Conservation (phyloP, 2,888 invertebrate species). For the Antheraea yamamai region DNA sequence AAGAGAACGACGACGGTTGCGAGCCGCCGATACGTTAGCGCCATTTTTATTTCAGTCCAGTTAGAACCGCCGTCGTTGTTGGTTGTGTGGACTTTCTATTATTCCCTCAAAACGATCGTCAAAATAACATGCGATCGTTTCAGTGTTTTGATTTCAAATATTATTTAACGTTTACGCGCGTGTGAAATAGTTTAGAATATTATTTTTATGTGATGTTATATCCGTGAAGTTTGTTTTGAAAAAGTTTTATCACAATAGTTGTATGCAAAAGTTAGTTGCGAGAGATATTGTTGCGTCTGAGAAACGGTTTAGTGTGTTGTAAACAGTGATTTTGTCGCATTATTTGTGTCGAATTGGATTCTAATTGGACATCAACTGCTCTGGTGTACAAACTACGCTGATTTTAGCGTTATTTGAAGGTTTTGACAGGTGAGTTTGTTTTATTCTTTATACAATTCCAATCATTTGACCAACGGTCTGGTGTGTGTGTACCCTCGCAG, state of each 20-base stretch:
- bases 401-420: constrained; percentile 6
- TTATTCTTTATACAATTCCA: neutral
- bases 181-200: constrained; percentile 33
- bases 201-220: constrained; percentile 31
- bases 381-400: constrained; percentile 18
- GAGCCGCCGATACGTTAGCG: constrained; percentile 32
- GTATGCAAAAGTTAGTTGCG: constrained; percentile 33
- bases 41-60: constrained; percentile 71
- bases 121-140: constrained; percentile 49
- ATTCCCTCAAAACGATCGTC: constrained; percentile 51
- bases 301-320: constrained; percentile 40
- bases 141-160: constrained; percentile 37
- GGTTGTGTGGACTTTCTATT: constrained; percentile 43
- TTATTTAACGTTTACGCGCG: constrained; percentile 34
- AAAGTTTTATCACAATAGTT: constrained; percentile 48
- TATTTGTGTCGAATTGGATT: constrained; percentile 55
- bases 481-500: too few species aligned
- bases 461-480: neutral
- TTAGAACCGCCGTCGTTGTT: constrained; percentile 47
- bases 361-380: constrained; percentile 47
- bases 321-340: constrained; percentile 44
- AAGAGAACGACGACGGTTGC: neutral
- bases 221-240: constrained; percentile 31
- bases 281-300: constrained; percentile 29
- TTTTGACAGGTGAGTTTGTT: constrained; percentile 17